These are phyloP conservation scores for Sericinus montela DNA, from an alignment of 2,888 invertebrate genomes.

Conservation along the genomic window DNA sequence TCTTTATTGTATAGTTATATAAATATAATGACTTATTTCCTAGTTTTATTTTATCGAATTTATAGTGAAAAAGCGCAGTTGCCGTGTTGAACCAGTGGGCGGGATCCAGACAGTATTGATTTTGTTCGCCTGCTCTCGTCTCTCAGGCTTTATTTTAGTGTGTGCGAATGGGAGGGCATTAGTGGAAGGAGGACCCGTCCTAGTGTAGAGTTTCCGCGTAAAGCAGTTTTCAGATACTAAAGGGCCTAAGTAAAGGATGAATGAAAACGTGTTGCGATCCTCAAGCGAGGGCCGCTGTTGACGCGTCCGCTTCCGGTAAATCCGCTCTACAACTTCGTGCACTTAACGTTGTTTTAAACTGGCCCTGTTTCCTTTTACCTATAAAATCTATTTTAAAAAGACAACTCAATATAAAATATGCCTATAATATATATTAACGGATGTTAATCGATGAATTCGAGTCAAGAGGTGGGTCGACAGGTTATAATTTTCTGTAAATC, in stretches of 20 bases:
- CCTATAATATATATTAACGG: too few species aligned
- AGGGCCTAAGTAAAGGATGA: conserved; percentile 70
- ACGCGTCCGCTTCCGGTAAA: conserved; percentile 75
- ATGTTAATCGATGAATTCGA: too few species aligned
- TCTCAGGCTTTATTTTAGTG: conserved; percentile 33
- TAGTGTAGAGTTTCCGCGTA: conserved; percentile 73
- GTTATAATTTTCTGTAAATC: too few species aligned
- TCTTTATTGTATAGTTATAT: conserved; percentile 44
- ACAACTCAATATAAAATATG: too few species aligned
- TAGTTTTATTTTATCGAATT: conserved; percentile 76
- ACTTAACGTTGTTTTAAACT: conserved; percentile 66
- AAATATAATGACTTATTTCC: conserved; percentile 69
- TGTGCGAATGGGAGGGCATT: conserved; percentile 50
- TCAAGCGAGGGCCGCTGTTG: conserved; percentile 75
- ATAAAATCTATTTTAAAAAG: not conserved
- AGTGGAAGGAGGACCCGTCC: conserved; percentile 56
- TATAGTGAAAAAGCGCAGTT: conserved; percentile 75
- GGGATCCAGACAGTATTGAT: conserved; percentile 77
- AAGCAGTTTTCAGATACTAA: conserved; percentile 44
- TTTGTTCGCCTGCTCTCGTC: conserved; percentile 62
- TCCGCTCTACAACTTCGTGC: conserved; percentile 72
- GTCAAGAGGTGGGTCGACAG: too few species aligned
- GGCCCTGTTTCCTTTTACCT: conserved; percentile 26
- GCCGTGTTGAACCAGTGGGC: conserved; percentile 71
- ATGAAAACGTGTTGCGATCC: conserved; percentile 78